These are phyloP conservation scores for Syngnathoides biaculeatus DNA, from an alignment of 2,113 vertebrate species.

Conservation along the genomic window DNA sequence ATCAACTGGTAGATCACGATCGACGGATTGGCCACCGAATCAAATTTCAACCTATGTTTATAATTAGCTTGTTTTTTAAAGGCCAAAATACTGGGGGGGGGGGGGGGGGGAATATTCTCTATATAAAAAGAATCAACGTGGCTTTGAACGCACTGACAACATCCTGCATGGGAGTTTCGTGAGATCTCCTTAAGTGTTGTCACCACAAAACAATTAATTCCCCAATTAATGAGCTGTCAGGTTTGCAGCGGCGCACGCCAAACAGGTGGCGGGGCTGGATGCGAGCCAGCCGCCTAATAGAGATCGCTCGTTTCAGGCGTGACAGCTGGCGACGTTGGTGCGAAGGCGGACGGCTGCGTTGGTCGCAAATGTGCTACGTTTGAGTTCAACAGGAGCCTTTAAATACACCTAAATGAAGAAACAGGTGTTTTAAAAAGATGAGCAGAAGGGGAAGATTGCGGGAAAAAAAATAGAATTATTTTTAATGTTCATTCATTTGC, in stretches of 20 bases:
- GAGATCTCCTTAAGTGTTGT: background rate
- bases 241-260: background rate
- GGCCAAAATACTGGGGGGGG: too few species aligned
- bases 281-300: constrained; percentile 2
- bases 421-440: background rate
- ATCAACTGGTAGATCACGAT: too few species aligned
- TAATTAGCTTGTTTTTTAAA: too few species aligned
- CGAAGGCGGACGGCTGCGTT: background rate
- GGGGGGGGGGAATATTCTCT: too few species aligned
- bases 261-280: background rate
- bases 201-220: background rate
- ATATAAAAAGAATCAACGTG: background rate
- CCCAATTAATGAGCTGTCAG: background rate
- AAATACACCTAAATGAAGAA: background rate
- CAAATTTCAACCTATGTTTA: too few species aligned
- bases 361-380: background rate
- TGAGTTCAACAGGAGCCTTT: background rate
- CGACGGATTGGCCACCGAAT: too few species aligned
- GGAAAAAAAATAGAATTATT: too few species aligned
- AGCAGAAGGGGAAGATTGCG: background rate
- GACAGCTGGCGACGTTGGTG: background rate
- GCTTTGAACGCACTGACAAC: background rate
- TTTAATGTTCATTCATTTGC: background rate
- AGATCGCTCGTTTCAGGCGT: background rate
- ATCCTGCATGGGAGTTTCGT: background rate